phyloP scores from a whole-genome alignment of 1,140 invertebrate genomes.

The Pomacea maculata region DNA sequence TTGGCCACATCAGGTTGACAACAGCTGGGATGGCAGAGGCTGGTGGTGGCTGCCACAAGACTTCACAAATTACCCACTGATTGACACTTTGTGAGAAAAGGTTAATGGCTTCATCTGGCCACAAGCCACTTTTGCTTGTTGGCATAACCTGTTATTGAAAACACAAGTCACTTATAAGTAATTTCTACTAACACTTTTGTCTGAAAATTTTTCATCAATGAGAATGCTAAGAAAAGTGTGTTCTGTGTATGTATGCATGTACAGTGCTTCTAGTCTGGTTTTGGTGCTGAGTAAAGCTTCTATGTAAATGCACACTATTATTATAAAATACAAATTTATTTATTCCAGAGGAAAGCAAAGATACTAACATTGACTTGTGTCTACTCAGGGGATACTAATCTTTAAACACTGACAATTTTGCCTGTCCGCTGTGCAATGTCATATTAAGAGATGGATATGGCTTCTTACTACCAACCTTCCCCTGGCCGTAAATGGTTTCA shows the following conservation, averaged over 20 bases:
- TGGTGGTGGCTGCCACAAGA: slow-evolving; percentile 3
- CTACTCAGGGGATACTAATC: no score
- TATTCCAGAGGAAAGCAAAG: no score
- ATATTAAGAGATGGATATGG: no score
- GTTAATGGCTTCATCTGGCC: slow-evolving; percentile 37
- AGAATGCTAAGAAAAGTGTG: background rate
- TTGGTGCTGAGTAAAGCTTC: no score
- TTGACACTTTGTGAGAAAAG: slow-evolving; percentile 26
- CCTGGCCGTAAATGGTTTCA: no score
- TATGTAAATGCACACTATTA: no score
- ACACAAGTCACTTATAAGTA: background rate
- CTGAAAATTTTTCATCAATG: background rate
- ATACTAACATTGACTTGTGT: no score
- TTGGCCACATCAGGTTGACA: slow-evolving; percentile 29
- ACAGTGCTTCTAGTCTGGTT: no score
- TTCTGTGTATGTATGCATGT: background rate
- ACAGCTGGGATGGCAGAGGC: slow-evolving; percentile 22
- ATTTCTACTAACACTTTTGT: background rate
- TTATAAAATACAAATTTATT: no score
- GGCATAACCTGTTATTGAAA: slow-evolving; percentile 33
- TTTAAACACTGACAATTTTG: no score
- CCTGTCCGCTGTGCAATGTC: no score
- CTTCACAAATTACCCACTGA: slow-evolving; percentile 29
- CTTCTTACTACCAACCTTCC: no score
- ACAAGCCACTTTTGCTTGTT: slow-evolving; percentile 33